Conservation (phyloP, 1,140 invertebrate genomes). For the Trichoplusia ni region DNA sequence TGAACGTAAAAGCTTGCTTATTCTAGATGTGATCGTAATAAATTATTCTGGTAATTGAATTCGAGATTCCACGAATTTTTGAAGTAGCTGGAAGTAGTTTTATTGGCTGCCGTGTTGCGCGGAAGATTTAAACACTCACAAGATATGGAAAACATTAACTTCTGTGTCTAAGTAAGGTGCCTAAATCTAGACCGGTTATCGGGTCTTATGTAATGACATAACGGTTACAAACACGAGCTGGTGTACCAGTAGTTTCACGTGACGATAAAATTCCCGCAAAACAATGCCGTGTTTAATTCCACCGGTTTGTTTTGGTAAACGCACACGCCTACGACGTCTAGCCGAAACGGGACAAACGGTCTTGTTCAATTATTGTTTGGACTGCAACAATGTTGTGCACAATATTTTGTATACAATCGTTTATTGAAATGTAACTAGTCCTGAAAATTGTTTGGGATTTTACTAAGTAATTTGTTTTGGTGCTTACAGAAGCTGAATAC, state of each 20-base stretch:
- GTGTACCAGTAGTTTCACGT: slow-evolving; percentile 10
- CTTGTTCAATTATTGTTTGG: slow-evolving; percentile 1
- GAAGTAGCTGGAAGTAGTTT: not conserved
- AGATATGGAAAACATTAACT: not conserved
- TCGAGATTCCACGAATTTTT: not conserved
- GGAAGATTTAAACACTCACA: too few relatives aligned
- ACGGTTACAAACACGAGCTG: slow-evolving; percentile 5
- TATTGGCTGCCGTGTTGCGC: too few relatives aligned
- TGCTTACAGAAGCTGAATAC: too few relatives aligned
- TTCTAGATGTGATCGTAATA: slow-evolving; percentile 5
- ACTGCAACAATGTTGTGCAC: not conserved
- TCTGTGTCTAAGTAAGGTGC: too few relatives aligned
- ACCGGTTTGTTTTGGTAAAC: slow-evolving; percentile 13
- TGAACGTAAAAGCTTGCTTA: slow-evolving; percentile 4
- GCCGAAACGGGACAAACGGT: slow-evolving; percentile 3
- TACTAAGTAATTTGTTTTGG: not conserved
- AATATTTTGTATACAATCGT: not conserved
- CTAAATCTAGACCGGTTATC: slow-evolving; percentile 14
- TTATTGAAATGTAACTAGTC: not conserved
- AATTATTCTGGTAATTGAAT: slow-evolving; percentile 2
- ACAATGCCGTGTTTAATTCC: slow-evolving; percentile 21
- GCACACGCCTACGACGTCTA: slow-evolving; percentile 4
- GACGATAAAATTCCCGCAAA: slow-evolving; percentile 21
- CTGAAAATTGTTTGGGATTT: not conserved
- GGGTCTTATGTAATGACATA: slow-evolving; percentile 15